phyloP scores from a whole-genome alignment of 2,888 invertebrate species.

The Limnephilus auricula region DNA sequence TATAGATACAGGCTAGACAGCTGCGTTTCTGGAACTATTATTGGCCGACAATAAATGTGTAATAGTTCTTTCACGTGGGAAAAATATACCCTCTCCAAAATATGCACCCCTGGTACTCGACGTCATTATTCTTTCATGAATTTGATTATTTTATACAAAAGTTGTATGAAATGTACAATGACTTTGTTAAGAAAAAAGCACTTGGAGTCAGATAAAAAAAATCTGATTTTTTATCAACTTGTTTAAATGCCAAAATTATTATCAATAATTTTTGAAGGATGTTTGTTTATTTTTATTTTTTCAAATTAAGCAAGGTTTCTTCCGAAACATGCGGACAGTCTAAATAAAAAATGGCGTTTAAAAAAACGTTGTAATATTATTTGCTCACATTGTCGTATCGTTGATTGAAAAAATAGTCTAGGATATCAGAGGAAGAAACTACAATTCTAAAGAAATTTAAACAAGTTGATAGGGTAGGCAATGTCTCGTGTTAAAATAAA shows the following conservation, averaged over 20 bases:
- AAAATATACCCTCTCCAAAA: constrained; percentile 13
- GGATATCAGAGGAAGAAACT: no score
- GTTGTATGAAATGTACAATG: background rate
- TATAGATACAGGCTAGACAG: constrained; percentile 3
- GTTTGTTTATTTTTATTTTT: background rate
- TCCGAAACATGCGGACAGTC: background rate
- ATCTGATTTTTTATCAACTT: background rate
- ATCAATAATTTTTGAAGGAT: background rate
- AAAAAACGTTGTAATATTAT: no score
- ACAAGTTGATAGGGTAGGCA: no score
- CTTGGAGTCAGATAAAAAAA: no score
- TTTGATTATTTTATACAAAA: background rate
- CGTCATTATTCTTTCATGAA: background rate
- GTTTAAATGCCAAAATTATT: background rate
- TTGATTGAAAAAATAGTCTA: no score
- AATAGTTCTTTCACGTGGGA: constrained; percentile 27
- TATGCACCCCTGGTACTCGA: background rate
- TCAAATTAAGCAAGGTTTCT: background rate
- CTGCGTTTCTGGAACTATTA: constrained; percentile 31
- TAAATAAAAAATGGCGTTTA: no score
- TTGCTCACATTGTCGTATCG: no score
- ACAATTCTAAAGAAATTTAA: no score
- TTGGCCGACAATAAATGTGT: constrained; percentile 12
- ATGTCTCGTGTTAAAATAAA: no score
- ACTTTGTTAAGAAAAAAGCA: background rate